Conservation (phyloP, 2,888 invertebrate genomes). For the Noctuana brunneofusca region DNA sequence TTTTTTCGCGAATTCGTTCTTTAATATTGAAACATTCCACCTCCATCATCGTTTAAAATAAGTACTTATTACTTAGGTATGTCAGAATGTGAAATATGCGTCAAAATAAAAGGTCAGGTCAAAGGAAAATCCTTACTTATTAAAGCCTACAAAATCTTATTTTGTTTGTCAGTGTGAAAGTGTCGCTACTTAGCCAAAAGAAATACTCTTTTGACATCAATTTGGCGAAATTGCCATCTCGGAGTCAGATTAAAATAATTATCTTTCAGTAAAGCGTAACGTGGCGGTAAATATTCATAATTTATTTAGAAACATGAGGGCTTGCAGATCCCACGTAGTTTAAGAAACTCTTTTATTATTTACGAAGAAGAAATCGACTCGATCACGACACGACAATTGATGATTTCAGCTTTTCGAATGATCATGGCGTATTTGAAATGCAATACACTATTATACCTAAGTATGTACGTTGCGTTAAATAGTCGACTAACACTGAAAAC, state of each 20-base stretch:
- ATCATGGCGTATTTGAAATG: no score
- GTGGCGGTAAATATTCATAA: conserved; percentile 77
- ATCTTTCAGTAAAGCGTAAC: conserved; percentile 71
- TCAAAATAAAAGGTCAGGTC: not conserved
- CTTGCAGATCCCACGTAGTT: conserved; percentile 54
- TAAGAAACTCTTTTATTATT: not conserved
- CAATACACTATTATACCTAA: no score
- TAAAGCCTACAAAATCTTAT: conserved; percentile 10
- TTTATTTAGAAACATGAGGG: conserved; percentile 76
- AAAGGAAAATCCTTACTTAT: not conserved
- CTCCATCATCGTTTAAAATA: no score
- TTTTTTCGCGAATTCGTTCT: no score
- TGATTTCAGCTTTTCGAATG: not conserved
- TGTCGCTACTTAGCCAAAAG: conserved; percentile 15
- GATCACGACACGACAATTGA: not conserved
- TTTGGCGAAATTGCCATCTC: conserved; percentile 67
- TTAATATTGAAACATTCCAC: no score
- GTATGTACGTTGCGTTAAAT: no score
- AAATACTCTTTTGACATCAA: conserved; percentile 65
- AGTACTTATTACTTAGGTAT: no score
- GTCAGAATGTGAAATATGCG: no score
- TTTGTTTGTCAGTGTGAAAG: conserved; percentile 11
- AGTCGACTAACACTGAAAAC: no score
- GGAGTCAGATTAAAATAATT: conserved; percentile 75
- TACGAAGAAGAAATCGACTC: not conserved